A percentile compares a stretch with the other conserved stretches of the same genome.
phyloP scores from a whole-genome alignment of 2,888 invertebrate species.

The Volucella inanis region DNA sequence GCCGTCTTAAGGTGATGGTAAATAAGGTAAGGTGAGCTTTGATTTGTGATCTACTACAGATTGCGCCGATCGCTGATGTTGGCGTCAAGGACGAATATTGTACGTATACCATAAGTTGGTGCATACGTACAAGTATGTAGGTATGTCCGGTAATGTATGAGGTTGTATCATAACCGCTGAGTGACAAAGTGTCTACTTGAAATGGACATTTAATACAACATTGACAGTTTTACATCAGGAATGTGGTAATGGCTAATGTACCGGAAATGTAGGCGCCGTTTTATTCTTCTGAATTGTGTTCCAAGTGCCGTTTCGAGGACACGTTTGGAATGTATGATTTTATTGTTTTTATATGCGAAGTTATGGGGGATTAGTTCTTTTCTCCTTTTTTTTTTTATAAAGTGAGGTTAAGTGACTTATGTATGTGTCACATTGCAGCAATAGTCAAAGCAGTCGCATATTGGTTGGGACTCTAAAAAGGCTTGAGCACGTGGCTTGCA shows the following conservation, averaged over 20 bases:
- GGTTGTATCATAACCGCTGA: conserved; percentile 61
- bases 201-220: conserved; percentile 43
- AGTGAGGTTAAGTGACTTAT: too few relatives aligned
- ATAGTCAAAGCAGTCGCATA: too few relatives aligned
- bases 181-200: conserved; percentile 58
- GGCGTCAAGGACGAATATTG: conserved; percentile 65
- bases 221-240: conserved; percentile 63
- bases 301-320: conserved; percentile 2
- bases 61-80: conserved; percentile 23
- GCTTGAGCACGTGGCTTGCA: too few relatives aligned
- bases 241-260: conserved; percentile 43
- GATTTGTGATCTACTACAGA: conserved; percentile 42
- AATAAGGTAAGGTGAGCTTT: conserved; percentile 60
- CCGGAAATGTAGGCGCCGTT: conserved; percentile 61
- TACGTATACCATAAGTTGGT: too few relatives aligned
- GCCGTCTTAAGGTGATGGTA: conserved; percentile 34
- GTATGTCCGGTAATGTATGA: too few relatives aligned
- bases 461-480: too few relatives aligned
- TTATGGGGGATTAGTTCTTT: neutral
- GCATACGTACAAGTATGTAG: too few relatives aligned
- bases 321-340: conserved; percentile 23
- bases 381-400: too few relatives aligned
- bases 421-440: too few relatives aligned
- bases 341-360: conserved; percentile 24
- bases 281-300: conserved; percentile 37